phyloP scores from a whole-genome alignment of 1,140 invertebrate species.

The Cecropterus lyciades region DNA sequence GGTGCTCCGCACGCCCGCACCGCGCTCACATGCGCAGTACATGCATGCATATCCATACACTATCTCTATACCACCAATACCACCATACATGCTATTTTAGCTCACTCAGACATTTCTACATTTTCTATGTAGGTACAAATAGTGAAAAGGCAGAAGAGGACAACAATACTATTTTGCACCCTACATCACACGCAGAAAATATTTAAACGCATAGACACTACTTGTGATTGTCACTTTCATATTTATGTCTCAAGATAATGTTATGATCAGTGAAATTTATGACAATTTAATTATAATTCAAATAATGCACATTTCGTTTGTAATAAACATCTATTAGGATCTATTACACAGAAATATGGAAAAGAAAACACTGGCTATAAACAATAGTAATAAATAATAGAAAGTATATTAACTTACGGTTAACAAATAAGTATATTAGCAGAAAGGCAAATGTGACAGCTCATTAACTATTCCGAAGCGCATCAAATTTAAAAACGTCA shows the following conservation, averaged over 20 bases:
- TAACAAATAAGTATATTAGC: no score
- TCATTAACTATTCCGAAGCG: background rate
- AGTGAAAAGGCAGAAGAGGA: constrained; percentile 13
- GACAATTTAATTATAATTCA: no score
- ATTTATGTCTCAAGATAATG: no score
- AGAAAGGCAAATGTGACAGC: background rate
- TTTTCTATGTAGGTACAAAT: constrained; percentile 3
- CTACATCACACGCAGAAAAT: constrained; percentile 30
- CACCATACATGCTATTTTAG: constrained; percentile 11
- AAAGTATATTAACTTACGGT: no score
- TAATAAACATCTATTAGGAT: no score
- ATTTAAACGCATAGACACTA: background rate
- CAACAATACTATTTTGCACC: constrained; percentile 10
- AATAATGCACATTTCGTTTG: no score
- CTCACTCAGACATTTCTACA: constrained; percentile 20
- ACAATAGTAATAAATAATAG: no score
- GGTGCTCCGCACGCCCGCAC: constrained; percentile 74
- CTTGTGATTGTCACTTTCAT: no score
- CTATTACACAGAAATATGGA: no score
- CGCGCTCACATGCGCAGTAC: constrained; percentile 59
- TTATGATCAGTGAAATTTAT: no score
- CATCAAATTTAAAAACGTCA: background rate
- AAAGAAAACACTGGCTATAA: no score
- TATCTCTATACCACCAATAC: constrained; percentile 10
- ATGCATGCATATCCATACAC: constrained; percentile 42